Percentiles rank a stretch among this genome's conserved stretches.
Evolutionary conservation across 2,113 vertebrate species (phyloP).

Genomic region (Thinocorus orbignyianus): DNA sequence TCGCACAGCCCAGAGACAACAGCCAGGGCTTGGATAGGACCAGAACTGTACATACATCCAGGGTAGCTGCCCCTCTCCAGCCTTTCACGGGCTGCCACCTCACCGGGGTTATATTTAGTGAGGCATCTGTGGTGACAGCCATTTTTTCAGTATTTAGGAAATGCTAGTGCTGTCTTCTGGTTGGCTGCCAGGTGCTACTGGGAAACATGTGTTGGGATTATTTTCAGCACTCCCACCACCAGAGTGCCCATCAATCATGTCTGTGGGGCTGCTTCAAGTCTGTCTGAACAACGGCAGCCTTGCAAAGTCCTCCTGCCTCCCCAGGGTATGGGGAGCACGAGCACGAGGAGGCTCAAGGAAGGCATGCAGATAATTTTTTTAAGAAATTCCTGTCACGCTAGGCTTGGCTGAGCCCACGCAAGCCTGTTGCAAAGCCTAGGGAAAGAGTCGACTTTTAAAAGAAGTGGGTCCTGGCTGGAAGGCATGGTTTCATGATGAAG

Average conservation of each 20-base stretch:
- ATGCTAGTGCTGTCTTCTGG: slow-evolving; percentile 71
- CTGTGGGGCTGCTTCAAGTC: not conserved
- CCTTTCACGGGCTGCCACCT: slow-evolving; percentile 55
- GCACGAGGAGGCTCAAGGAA: not conserved
- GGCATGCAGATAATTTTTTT: slow-evolving; percentile 9
- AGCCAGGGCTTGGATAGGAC: not conserved
- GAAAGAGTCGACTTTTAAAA: not conserved
- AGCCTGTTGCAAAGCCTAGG: not conserved
- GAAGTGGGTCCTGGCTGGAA: not conserved
- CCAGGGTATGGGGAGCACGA: not conserved
- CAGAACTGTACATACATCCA: not conserved
- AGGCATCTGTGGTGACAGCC: slow-evolving; percentile 69
- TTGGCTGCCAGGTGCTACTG: slow-evolving; percentile 73
- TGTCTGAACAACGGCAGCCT: not conserved
- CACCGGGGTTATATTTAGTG: slow-evolving; percentile 61
- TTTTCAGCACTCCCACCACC: slow-evolving; percentile 67
- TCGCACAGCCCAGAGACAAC: not conserved
- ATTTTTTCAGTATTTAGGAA: slow-evolving; percentile 74
- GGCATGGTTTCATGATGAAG: fast-evolving
- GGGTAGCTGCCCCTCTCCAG: slow-evolving; percentile 12
- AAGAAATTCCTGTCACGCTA: slow-evolving; percentile 3
- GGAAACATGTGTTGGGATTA: slow-evolving; percentile 76
- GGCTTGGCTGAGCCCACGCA: not conserved
- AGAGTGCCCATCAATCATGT: slow-evolving; percentile 63
- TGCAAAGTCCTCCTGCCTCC: not conserved